Conservation (phyloP, 2,797 vertebrate genomes). For the Glossophaga mutica region DNA sequence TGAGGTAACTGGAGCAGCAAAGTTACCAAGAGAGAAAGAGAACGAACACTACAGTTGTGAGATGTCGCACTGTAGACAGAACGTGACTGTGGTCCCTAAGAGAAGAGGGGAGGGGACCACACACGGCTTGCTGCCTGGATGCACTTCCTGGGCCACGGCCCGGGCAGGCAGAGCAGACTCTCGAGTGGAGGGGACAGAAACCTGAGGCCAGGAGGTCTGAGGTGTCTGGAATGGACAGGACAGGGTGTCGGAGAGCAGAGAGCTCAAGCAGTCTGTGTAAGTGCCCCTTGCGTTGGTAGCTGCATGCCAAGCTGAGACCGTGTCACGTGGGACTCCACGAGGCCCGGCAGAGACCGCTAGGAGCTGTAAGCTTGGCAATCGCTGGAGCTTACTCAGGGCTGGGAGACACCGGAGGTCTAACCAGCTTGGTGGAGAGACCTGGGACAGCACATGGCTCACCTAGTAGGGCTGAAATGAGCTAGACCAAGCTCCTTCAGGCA, state of each 20-base stretch:
- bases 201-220: not conserved
- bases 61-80: not conserved
- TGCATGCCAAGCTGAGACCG: not conserved
- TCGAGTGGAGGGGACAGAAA: not conserved
- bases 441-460: not conserved
- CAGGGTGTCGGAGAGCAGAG: not conserved
- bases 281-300: not conserved
- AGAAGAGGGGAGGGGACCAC: not conserved
- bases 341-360: not conserved
- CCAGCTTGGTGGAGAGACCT: not conserved
- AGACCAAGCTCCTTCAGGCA: not conserved
- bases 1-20: not conserved
- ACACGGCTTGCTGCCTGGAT: not conserved
- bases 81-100: not conserved
- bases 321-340: not conserved
- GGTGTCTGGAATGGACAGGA: not conserved
- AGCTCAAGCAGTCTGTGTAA: not conserved
- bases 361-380: not conserved
- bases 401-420: not conserved
- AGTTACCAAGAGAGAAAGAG: not conserved
- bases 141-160: not conserved
- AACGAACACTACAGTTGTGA: not conserved
- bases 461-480: not conserved
- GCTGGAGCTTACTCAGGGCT: not conserved
- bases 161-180: not conserved